phyloP scores from a whole-genome alignment of 2,113 vertebrate genomes.

The Oriolus oriolus region DNA sequence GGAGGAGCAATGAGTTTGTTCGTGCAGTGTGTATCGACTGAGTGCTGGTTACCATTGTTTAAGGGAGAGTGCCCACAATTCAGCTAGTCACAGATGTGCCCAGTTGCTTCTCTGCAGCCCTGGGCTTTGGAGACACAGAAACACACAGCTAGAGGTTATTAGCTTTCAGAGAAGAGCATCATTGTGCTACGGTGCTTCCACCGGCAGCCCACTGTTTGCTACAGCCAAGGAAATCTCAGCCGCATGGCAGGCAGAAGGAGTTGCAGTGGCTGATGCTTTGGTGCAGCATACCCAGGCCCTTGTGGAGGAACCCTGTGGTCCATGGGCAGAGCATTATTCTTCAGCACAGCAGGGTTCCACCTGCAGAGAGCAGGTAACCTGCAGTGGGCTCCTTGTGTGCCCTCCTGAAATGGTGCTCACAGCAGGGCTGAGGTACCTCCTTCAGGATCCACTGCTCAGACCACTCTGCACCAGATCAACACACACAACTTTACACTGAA shows the following conservation, averaged over 20 bases:
- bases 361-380: background rate
- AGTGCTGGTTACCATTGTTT: background rate
- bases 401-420: background rate
- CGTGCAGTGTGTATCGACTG: fast-evolving
- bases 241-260: background rate
- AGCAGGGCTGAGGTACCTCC: background rate
- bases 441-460: background rate
- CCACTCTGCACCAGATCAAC: background rate
- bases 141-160: background rate
- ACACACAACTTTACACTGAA: background rate
- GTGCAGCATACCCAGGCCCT: background rate
- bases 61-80: background rate
- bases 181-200: background rate
- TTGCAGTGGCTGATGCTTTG: background rate
- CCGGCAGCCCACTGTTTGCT: background rate
- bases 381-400: fast-evolving
- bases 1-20: background rate
- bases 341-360: background rate
- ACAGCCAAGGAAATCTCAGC: background rate
- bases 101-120: background rate
- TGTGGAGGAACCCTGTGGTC: background rate
- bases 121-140: background rate
- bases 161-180: background rate
- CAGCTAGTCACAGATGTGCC: background rate
- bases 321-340: background rate